Percentiles rank a stretch among this genome's conserved stretches.
phyloP scores from a whole-genome alignment of 2,797 vertebrate genomes.

The Margarornis squamiger region DNA sequence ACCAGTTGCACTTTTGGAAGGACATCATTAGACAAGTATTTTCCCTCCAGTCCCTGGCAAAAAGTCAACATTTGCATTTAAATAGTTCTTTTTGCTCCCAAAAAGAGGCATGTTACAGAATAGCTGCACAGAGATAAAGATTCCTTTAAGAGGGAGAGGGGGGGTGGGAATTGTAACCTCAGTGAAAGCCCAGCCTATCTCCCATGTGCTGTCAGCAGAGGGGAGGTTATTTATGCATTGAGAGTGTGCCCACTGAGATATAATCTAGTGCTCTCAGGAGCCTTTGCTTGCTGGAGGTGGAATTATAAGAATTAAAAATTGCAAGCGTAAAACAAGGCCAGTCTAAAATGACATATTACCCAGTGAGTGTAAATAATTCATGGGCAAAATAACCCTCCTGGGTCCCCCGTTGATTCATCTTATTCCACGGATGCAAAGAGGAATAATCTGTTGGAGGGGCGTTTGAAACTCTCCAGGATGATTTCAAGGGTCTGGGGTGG shows the following conservation, averaged over 20 bases:
- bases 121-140: slow-evolving; percentile 32
- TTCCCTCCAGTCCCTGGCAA: slow-evolving; percentile 13
- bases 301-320: slow-evolving; percentile 67
- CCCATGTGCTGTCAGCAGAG: slow-evolving; percentile 12
- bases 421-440: background rate
- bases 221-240: slow-evolving; percentile 42
- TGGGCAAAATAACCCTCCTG: background rate
- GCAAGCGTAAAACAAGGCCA: slow-evolving; percentile 38
- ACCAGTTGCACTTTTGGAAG: slow-evolving; percentile 41
- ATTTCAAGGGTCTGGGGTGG: background rate
- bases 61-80: slow-evolving; percentile 65
- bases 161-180: background rate
- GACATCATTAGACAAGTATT: slow-evolving; percentile 36
- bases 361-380: slow-evolving; percentile 54
- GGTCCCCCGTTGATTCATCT: background rate
- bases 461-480: background rate
- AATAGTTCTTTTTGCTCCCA: slow-evolving; percentile 51
- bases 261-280: slow-evolving; percentile 51
- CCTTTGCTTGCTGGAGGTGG: slow-evolving; percentile 32
- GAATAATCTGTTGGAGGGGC: background rate
- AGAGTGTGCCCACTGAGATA: slow-evolving; percentile 32
- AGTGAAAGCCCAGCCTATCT: background rate
- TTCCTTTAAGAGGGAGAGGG: background rate
- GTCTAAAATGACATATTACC: slow-evolving; percentile 38
- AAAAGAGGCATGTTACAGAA: background rate